Evolutionary conservation across 2,888 invertebrate genomes (phyloP).

Genomic region (Meganola albula): DNA sequence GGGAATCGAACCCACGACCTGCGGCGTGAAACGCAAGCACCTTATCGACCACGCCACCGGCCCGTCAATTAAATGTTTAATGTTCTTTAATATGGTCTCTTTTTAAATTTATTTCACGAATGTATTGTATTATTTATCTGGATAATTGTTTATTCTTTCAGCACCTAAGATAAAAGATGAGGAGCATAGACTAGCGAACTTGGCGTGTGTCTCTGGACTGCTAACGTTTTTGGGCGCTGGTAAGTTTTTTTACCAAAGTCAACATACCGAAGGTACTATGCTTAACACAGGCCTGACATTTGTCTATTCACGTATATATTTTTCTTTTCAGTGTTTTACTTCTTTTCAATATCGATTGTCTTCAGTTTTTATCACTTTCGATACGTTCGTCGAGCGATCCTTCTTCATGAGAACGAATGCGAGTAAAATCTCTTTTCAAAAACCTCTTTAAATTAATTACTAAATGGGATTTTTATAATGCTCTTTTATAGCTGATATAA

Average conservation of each 20-base stretch:
- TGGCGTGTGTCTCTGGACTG: constrained; percentile 66
- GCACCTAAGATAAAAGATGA: constrained; percentile 67
- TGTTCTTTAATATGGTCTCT: too few species aligned
- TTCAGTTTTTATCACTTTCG: constrained; percentile 71
- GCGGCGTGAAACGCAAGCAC: too few species aligned
- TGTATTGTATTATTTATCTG: too few species aligned
- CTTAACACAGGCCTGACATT: background rate
- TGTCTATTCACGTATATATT: background rate
- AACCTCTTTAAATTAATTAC: constrained; percentile 21
- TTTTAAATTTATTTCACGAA: too few species aligned
- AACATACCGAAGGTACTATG: too few species aligned
- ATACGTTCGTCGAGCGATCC: constrained; percentile 65
- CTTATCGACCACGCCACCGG: too few species aligned
- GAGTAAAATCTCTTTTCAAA: constrained; percentile 23
- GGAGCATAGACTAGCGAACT: constrained; percentile 51
- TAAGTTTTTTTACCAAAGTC: too few species aligned
- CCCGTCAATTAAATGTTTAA: too few species aligned
- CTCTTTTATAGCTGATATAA: constrained; percentile 17
- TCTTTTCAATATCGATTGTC: constrained; percentile 65
- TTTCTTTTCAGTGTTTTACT: constrained; percentile 55
- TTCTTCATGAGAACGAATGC: constrained; percentile 65
- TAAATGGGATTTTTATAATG: constrained; percentile 21
- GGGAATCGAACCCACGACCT: too few species aligned
- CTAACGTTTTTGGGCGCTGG: constrained; percentile 60
- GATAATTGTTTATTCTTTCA: constrained; percentile 42